Percentiles rank a stretch among this genome's conserved stretches.
Evolutionary conservation across 1,140 invertebrate species (phyloP).

Genomic region (Cherax destructor): DNA sequence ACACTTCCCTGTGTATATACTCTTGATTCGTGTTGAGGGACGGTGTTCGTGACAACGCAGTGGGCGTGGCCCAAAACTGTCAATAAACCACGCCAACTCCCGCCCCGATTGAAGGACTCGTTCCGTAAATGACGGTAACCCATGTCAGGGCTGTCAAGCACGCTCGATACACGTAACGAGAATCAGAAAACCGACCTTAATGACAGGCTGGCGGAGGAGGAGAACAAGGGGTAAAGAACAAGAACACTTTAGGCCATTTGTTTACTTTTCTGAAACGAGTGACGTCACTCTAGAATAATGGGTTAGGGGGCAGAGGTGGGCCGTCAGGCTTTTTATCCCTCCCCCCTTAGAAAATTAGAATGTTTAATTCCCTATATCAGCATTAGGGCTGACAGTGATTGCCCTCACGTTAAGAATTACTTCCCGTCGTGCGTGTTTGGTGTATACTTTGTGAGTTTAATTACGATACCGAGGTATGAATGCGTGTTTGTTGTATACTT

Average conservation of each 20-base stretch:
- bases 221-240: too few species aligned
- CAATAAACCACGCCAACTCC: slow-evolving; percentile 17
- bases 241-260: not conserved
- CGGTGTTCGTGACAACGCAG: not conserved
- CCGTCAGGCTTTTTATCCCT: not conserved
- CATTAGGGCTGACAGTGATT: not conserved
- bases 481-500: not conserved
- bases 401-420: not conserved
- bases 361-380: not conserved
- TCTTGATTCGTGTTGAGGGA: too few species aligned
- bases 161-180: slow-evolving; percentile 13
- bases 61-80: slow-evolving; percentile 14
- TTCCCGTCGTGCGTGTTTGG: not conserved
- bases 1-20: too few species aligned
- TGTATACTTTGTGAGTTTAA: not conserved
- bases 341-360: not conserved
- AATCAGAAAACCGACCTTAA: slow-evolving; percentile 17
- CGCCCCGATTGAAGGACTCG: slow-evolving; percentile 29
- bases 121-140: not conserved
- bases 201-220: not conserved
- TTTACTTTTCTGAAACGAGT: not conserved
- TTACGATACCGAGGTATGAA: not conserved
- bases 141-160: slow-evolving; percentile 24
- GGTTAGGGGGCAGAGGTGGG: not conserved
- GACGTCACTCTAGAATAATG: not conserved